Evolutionary conservation across 2,113 vertebrate genomes (phyloP).

Genomic region (Gracilinanus agilis): DNA sequence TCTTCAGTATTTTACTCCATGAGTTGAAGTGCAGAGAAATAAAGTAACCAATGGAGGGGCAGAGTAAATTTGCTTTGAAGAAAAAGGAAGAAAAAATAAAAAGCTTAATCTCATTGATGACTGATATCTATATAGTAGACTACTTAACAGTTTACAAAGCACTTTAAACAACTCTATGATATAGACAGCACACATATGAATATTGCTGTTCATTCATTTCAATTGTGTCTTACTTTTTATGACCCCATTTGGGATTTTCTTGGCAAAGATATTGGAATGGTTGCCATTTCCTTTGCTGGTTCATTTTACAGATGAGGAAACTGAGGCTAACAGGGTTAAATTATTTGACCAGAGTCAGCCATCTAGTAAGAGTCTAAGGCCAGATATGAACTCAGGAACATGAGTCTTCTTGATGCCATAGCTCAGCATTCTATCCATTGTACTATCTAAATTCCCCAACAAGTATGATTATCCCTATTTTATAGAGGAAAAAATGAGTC

Average conservation of each 20-base stretch:
- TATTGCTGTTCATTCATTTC: background rate
- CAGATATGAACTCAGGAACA: too few species aligned
- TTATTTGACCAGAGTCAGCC: too few species aligned
- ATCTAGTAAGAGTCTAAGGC: too few species aligned
- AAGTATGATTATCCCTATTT: background rate
- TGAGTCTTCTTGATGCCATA: too few species aligned
- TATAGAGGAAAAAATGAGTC: background rate
- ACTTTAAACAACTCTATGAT: background rate
- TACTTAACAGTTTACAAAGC: background rate
- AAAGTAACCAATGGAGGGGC: background rate
- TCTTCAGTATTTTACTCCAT: background rate
- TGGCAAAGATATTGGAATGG: too few species aligned
- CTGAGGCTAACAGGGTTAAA: too few species aligned
- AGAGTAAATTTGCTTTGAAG: background rate
- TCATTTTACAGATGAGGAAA: too few species aligned
- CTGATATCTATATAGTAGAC: background rate
- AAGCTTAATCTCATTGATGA: background rate
- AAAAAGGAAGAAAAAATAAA: background rate
- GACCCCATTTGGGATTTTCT: too few species aligned
- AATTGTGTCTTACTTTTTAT: too few species aligned
- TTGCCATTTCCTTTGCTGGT: too few species aligned
- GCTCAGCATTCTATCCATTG: too few species aligned
- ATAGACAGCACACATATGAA: background rate
- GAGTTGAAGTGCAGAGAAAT: background rate
- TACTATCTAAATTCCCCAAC: too few species aligned